Conservation (phyloP, 2,797 vertebrate species). For the Oryzias dopingdopingensis region DNA sequence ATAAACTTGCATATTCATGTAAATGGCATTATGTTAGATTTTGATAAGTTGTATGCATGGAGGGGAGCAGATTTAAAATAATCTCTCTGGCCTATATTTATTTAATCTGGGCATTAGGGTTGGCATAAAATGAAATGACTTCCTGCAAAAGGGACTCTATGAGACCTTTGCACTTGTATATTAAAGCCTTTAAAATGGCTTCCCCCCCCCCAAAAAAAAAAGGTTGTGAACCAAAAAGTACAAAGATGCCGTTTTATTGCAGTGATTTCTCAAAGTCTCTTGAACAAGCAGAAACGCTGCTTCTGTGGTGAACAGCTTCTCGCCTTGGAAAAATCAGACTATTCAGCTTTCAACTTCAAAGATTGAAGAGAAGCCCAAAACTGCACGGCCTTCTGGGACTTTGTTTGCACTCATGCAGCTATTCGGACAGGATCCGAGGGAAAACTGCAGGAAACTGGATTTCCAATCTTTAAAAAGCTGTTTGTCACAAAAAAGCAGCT, state of each 20-base stretch:
- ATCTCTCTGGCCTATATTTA: conserved; percentile 72
- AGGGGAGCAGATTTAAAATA: conserved; percentile 50
- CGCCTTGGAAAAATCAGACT: no score
- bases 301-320: no score
- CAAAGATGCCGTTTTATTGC: no score
- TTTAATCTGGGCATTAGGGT: conserved; percentile 69
- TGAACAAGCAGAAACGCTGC: no score
- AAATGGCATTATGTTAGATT: conserved; percentile 60
- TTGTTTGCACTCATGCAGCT: conserved; percentile 10
- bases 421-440: conserved; percentile 6
- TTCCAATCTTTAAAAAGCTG: conserved; percentile 8
- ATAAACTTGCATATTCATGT: conserved; percentile 51
- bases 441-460: conserved; percentile 14
- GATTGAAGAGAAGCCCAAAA: conserved; percentile 18
- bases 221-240: neutral
- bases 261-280: no score
- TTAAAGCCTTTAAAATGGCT: conserved; percentile 28
- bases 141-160: conserved; percentile 10
- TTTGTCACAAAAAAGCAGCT: conserved; percentile 1
- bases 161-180: conserved; percentile 20
- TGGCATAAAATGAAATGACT: conserved; percentile 52
- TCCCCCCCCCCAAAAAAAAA: neutral
- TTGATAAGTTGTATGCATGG: conserved; percentile 54
- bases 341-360: conserved; percentile 28
- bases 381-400: conserved; percentile 17